A percentile compares a stretch with the other conserved stretches of the same genome.
These are phyloP conservation scores for Chanos chanos DNA, from an alignment of 2,797 vertebrate genomes.

Conservation along the genomic window DNA sequence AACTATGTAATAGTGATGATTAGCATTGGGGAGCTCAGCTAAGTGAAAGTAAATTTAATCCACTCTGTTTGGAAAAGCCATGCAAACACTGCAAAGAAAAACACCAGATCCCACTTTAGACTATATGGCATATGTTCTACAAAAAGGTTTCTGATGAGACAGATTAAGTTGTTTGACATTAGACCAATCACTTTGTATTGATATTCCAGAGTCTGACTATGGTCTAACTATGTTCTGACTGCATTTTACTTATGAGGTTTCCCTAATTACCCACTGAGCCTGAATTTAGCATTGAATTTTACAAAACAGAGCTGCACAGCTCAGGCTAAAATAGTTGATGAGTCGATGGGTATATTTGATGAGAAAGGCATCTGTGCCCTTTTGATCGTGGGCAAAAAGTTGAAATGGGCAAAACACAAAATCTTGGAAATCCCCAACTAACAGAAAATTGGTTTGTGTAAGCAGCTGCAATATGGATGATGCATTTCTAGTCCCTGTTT, in stretches of 20 bases:
- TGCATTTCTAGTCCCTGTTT: slow-evolving; percentile 63
- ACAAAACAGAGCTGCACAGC: slow-evolving; percentile 40
- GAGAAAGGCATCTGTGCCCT: slow-evolving; percentile 45
- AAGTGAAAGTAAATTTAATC: slow-evolving; percentile 1
- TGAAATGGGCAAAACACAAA: slow-evolving; percentile 39
- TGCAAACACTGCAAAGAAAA: too few species aligned
- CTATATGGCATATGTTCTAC: too few species aligned
- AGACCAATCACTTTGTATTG: too few species aligned
- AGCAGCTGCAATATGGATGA: slow-evolving; percentile 53
- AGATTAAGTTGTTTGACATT: too few species aligned
- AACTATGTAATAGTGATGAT: slow-evolving; percentile 9
- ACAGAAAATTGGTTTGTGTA: slow-evolving; percentile 57
- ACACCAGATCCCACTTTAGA: too few species aligned
- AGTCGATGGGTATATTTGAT: slow-evolving; percentile 29
- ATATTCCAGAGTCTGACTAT: too few species aligned
- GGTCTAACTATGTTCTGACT: too few species aligned
- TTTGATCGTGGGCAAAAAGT: slow-evolving; percentile 40
- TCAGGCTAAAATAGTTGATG: slow-evolving; percentile 28
- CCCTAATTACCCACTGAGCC: slow-evolving; percentile 34
- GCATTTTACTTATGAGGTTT: slow-evolving; percentile 30
- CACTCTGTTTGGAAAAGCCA: too few species aligned
- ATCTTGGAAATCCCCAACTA: slow-evolving; percentile 50
- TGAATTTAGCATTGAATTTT: slow-evolving; percentile 39
- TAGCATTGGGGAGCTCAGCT: slow-evolving; percentile 3
- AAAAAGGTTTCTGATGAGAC: too few species aligned